Evolutionary conservation across 2,888 invertebrate genomes (phyloP).

Genomic region (Platynereis dumerilii): DNA sequence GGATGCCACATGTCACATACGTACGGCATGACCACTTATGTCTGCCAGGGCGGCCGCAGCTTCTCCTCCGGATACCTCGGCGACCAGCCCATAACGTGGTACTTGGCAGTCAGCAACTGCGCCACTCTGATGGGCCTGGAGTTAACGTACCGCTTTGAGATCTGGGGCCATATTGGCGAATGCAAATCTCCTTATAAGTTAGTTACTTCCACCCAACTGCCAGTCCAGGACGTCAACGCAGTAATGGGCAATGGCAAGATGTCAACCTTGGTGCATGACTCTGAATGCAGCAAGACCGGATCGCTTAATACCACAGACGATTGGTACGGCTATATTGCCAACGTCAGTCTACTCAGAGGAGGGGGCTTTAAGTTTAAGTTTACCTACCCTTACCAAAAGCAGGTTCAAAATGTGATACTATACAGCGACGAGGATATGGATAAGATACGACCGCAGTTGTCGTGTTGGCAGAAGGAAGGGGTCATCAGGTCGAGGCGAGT

Average conservation of each 20-base stretch:
- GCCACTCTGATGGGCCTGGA: slow-evolving; percentile 33
- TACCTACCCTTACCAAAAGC: slow-evolving; percentile 30
- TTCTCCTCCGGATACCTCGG: slow-evolving; percentile 27
- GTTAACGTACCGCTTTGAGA: slow-evolving; percentile 32
- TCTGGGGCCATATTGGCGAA: slow-evolving; percentile 36
- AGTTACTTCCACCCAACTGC: slow-evolving; percentile 13
- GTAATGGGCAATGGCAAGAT: slow-evolving; percentile 8
- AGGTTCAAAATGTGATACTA: slow-evolving; percentile 35
- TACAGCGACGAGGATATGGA: slow-evolving; percentile 33
- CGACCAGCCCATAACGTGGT: slow-evolving; percentile 33
- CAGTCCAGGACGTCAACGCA: not conserved
- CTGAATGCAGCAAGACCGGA: slow-evolving; percentile 33
- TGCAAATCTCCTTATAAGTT: slow-evolving; percentile 24
- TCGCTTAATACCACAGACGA: slow-evolving; percentile 33
- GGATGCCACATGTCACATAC: slow-evolving; percentile 36
- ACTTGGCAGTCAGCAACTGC: slow-evolving; percentile 38
- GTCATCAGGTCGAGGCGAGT: slow-evolving; percentile 31
- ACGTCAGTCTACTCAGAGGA: slow-evolving; percentile 30
- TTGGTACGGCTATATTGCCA: slow-evolving; percentile 38
- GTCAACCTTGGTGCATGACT: slow-evolving; percentile 15
- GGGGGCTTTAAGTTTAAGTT: slow-evolving; percentile 35
- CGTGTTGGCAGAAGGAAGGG: slow-evolving; percentile 36
- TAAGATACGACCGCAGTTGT: slow-evolving; percentile 29
- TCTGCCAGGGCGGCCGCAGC: slow-evolving; percentile 36
- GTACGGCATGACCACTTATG: slow-evolving; percentile 30